A percentile compares a stretch with the other conserved stretches of the same genome.
Evolutionary conservation across 2,888 invertebrate genomes (phyloP).

Genomic region (Rhorus exstirpatorius): DNA sequence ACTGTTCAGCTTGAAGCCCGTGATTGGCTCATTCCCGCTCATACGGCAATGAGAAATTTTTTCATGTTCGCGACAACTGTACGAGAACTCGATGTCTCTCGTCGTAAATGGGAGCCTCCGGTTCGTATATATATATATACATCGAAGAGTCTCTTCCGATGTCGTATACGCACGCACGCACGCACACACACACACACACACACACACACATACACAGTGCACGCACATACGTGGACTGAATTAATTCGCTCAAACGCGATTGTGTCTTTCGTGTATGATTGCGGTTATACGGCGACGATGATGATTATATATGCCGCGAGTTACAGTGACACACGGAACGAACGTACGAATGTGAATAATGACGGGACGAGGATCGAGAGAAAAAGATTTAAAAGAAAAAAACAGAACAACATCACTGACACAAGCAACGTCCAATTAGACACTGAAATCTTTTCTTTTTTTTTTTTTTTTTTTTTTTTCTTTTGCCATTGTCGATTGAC

Average conservation of each 20-base stretch:
- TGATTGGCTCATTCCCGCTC: conserved; percentile 47
- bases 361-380: conserved; percentile 1
- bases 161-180: neutral
- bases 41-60: conserved; percentile 18
- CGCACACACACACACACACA: no score
- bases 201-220: no score
- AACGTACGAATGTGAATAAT: conserved; percentile 23
- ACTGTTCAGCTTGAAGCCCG: neutral
- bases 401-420: conserved; percentile 41
- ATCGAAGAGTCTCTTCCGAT: conserved; percentile 17
- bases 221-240: conserved; percentile 47
- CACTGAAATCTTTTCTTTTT: conserved; percentile 22
- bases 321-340: conserved; percentile 12
- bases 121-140: neutral
- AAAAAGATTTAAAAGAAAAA: conserved; percentile 14
- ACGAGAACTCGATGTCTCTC: conserved; percentile 23
- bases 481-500: conserved; percentile 30
- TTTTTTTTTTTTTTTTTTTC: conserved; percentile 25
- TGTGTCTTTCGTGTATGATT: conserved; percentile 30
- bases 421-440: conserved; percentile 60
- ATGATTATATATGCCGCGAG: conserved; percentile 47
- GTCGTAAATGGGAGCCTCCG: conserved; percentile 3
- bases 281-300: conserved; percentile 13
- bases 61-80: conserved; percentile 21
- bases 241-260: conserved; percentile 48